Evolutionary conservation across 2,888 invertebrate genomes (phyloP), one percentile per base, ranked within the genome.

Genomic region (Tanypteryx hageni): DNA sequence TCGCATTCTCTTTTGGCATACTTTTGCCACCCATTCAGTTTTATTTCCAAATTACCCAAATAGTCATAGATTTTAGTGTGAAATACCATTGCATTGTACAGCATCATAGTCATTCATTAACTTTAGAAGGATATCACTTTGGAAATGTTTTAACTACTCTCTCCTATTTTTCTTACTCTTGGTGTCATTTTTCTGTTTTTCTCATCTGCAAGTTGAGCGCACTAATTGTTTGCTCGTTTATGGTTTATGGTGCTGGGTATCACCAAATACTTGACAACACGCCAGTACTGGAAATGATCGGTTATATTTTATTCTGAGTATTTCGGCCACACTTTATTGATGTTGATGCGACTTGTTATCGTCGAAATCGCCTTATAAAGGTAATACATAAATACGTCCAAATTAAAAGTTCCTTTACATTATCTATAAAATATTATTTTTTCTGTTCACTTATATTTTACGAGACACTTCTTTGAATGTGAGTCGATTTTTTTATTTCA

Each of bases 151-250:
- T 44, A 89, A 83, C 31, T 82, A 59, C 83, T 57, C 58, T 61
- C 18, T 59, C 81, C 58, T 44, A 27, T 92, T 92, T 83, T 58
- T 92, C 61, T 27, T 31, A 58, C 14, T 64, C 92, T 81, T 92
- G 84, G 92, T 83, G 82, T 92, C 61, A 83, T 82, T 83, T 83
- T 82, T 92, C 82, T 56, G 57, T 59, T 44, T 83, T 61, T 82
- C 82, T 92, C 92, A 92, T 92, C 27, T 58, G 81, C 81, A 81
- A 92, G 44, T 64, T 64, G 18, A 89, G 81, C 82, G 82, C 84
- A 92, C 92, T 92, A 83, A 92, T 31, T 92, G 82, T 82, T 27
- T 92, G 82, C 84, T 92, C 64, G 82, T 82, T 61, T 0, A 61
- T 76, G 76, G 91, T 76, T 92, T 64, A 64, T 89, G 89, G 89